A percentile compares a stretch with the other conserved stretches of the same genome.
Evolutionary conservation across 2,113 vertebrate species (phyloP).

Genomic region (Deroptyus accipitrinus): DNA sequence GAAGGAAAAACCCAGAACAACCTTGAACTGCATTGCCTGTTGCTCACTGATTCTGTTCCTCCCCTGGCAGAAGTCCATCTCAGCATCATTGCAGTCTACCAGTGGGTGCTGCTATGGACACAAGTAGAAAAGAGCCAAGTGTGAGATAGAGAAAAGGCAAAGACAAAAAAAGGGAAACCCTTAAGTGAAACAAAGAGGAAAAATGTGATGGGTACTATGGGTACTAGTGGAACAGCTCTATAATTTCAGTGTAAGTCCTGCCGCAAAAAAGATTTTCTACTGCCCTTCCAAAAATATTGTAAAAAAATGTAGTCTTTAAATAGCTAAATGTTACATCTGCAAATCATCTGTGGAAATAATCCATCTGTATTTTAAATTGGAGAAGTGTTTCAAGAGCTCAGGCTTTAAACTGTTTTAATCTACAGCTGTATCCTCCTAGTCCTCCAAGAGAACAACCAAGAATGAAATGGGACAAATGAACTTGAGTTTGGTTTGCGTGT

Average conservation of each 20-base stretch:
- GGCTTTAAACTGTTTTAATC: slow-evolving; percentile 60
- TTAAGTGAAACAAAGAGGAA: slow-evolving; percentile 27
- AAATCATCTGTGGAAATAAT: slow-evolving; percentile 59
- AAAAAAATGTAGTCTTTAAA: slow-evolving; percentile 33
- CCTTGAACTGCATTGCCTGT: not conserved
- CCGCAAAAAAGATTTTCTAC: not conserved
- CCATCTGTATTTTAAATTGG: slow-evolving; percentile 67
- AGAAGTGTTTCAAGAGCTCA: slow-evolving; percentile 66
- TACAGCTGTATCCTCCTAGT: slow-evolving; percentile 68
- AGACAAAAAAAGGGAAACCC: slow-evolving; percentile 5
- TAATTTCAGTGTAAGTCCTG: slow-evolving; percentile 31
- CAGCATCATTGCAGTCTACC: not conserved
- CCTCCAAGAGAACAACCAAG: slow-evolving; percentile 62
- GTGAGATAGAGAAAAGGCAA: slow-evolving; percentile 16
- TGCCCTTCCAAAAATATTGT: not conserved
- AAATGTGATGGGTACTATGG: slow-evolving; percentile 36
- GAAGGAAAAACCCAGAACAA: not conserved
- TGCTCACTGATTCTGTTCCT: not conserved
- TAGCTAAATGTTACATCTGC: slow-evolving; percentile 53
- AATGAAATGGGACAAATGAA: slow-evolving; percentile 63
- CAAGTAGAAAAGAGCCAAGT: slow-evolving; percentile 38
- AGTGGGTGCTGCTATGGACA: slow-evolving; percentile 52
- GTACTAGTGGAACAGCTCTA: slow-evolving; percentile 26
- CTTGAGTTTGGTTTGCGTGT: slow-evolving; percentile 27
- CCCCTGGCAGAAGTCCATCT: slow-evolving; percentile 23